Evolutionary conservation across 2,113 vertebrate genomes (phyloP).

Genomic region (Siniperca chuatsi): DNA sequence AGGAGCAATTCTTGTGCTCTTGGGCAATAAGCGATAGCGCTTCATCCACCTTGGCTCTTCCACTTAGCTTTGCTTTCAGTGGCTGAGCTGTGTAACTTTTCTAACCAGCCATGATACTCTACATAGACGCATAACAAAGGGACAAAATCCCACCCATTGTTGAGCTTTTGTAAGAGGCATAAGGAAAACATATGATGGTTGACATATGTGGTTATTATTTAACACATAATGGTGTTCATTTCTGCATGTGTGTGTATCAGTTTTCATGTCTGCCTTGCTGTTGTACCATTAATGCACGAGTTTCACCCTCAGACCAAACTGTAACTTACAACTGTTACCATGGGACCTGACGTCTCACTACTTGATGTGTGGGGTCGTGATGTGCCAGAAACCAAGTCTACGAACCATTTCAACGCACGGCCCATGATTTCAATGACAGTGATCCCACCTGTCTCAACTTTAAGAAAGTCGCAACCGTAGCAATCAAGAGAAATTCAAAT

Average conservation of each 20-base stretch:
- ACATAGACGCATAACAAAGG: constrained; percentile 55
- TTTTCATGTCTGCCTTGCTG: constrained; percentile 5
- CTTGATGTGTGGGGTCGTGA: not conserved
- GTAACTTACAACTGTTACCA: not conserved
- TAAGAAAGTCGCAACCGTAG: constrained; percentile 12
- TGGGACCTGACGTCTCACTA: constrained; percentile 4
- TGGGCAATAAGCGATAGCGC: constrained; percentile 55
- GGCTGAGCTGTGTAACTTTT: constrained; percentile 48
- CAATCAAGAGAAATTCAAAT: constrained; percentile 54
- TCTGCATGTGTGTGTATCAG: constrained; percentile 18
- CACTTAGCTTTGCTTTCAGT: constrained; percentile 72
- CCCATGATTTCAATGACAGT: constrained; percentile 7
- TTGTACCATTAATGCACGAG: not conserved
- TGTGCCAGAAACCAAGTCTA: not conserved
- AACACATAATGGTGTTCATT: constrained; percentile 38
- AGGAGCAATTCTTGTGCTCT: constrained; percentile 56
- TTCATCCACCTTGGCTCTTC: constrained; percentile 58
- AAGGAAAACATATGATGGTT: constrained; percentile 52
- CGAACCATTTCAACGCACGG: not conserved
- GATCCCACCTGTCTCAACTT: constrained; percentile 24
- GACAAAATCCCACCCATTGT: constrained; percentile 63
- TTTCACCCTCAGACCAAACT: constrained; percentile 17
- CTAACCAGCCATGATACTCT: constrained; percentile 54
- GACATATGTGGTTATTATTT: constrained; percentile 55
- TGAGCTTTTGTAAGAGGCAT: constrained; percentile 41